Evolutionary conservation across 2,888 invertebrate species (phyloP), one percentile per base, ranked within the genome.

Genomic region (Allygus modestus): DNA sequence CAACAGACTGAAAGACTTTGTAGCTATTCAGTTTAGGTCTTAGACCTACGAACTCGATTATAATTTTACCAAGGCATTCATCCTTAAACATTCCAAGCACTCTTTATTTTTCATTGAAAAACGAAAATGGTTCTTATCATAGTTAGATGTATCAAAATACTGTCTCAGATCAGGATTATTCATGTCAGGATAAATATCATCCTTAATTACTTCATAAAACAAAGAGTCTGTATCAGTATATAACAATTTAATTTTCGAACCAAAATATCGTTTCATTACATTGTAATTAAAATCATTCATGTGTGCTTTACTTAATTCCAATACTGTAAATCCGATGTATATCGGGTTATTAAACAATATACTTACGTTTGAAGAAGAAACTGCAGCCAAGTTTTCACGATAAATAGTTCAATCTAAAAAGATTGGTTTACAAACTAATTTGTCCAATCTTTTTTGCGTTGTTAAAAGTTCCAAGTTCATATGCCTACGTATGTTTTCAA

Each of bases 381-480:
- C 84, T 15, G 86, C 85, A 17, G 85, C 75, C 54, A 87, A 84
- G 79, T 87, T 84, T 43, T 87, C 85, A 69, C 54, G n/a, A n/a
- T n/a, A n/a, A n/a, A n/a, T n/a, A n/a, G n/a, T n/a, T n/a, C n/a
- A n/a, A n/a, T n/a, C n/a, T n/a, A n/a, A n/a, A n/a, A n/a, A n/a
- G n/a, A n/a, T n/a, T n/a, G n/a, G n/a, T n/a, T n/a, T n/a, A n/a
- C n/a, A n/a, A n/a, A n/a, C n/a, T n/a, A n/a, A n/a, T n/a, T n/a
- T n/a, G n/a, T n/a, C n/a, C n/a, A n/a, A n/a, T n/a, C n/a, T n/a
- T n/a, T n/a, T n/a, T n/a, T n/a, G n/a, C n/a, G n/a, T n/a, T n/a
- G n/a, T n/a, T n/a, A n/a, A n/a, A n/a, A n/a, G n/a, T n/a, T n/a
- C n/a, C n/a, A n/a, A n/a, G n/a, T n/a, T n/a, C n/a, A n/a, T n/a